phyloP scores from a whole-genome alignment of 1,140 invertebrate species.

The Drosophila equinoxialis region DNA sequence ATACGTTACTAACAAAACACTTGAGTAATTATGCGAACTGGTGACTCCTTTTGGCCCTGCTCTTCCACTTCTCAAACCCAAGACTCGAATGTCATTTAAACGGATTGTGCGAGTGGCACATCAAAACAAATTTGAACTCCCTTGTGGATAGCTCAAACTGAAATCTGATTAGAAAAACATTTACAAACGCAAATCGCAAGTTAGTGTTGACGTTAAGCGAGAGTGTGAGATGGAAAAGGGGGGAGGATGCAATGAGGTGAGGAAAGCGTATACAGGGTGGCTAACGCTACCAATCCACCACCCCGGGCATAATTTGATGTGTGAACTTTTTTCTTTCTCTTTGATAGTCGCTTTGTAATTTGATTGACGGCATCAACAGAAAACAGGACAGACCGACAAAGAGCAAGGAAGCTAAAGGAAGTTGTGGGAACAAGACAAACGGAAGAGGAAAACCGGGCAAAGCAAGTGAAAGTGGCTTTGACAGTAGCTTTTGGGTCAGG shows the following conservation, averaged over 20 bases:
- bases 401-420: conserved; percentile 26
- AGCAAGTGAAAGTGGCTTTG: conserved; percentile 60
- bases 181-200: conserved; percentile 79
- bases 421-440: conserved; percentile 60
- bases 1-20: conserved; percentile 23
- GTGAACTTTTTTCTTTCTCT: conserved; percentile 55
- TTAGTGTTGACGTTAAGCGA: conserved; percentile 47
- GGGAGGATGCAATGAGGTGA: no score
- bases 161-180: conserved; percentile 79
- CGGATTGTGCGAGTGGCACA: conserved; percentile 63
- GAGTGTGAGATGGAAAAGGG: not conserved
- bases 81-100: conserved; percentile 54
- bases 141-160: conserved; percentile 54
- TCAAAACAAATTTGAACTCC: conserved; percentile 77
- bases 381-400: not conserved
- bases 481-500: conserved; percentile 54
- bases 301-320: conserved; percentile 63
- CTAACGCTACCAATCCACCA: conserved; percentile 33
- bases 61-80: conserved; percentile 3
- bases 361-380: conserved; percentile 67
- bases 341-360: conserved; percentile 47
- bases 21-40: conserved; percentile 54
- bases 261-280: not conserved
- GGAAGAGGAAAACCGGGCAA: not conserved
- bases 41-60: conserved; percentile 10